These are phyloP conservation scores for Phylloscopus collybita DNA, from an alignment of 2,797 vertebrate species.

Conservation along the genomic window DNA sequence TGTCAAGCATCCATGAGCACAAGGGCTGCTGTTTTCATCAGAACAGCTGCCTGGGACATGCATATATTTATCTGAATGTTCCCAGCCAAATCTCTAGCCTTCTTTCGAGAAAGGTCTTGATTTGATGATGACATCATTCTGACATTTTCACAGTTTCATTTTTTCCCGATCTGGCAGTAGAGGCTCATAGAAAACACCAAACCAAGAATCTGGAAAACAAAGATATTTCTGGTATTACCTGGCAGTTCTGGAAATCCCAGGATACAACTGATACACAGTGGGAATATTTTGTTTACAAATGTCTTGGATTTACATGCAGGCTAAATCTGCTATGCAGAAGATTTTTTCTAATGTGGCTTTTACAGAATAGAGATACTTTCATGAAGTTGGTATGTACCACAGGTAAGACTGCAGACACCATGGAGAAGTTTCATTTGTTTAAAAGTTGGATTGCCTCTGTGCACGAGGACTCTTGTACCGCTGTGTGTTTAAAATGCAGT, in stretches of 20 bases:
- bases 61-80: background rate
- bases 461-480: background rate
- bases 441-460: background rate
- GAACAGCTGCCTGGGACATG: background rate
- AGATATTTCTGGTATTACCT: constrained; percentile 63
- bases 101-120: constrained; percentile 31
- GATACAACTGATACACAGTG: background rate
- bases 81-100: constrained; percentile 37
- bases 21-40: background rate
- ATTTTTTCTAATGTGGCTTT: background rate
- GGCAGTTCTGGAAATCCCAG: constrained; percentile 27
- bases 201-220: constrained; percentile 78
- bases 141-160: constrained; percentile 63
- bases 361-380: background rate
- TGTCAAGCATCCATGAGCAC: background rate
- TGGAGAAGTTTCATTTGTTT: background rate
- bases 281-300: constrained; percentile 54
- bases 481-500: background rate
- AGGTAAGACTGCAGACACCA: background rate
- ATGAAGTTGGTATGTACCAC: background rate
- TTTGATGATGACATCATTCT: constrained; percentile 34
- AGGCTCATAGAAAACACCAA: constrained; percentile 80
- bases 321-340: background rate
- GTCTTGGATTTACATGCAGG: constrained; percentile 24
- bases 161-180: constrained; percentile 77